Conservation (phyloP, 2,113 vertebrate genomes). For the Oostethus manadensis region DNA sequence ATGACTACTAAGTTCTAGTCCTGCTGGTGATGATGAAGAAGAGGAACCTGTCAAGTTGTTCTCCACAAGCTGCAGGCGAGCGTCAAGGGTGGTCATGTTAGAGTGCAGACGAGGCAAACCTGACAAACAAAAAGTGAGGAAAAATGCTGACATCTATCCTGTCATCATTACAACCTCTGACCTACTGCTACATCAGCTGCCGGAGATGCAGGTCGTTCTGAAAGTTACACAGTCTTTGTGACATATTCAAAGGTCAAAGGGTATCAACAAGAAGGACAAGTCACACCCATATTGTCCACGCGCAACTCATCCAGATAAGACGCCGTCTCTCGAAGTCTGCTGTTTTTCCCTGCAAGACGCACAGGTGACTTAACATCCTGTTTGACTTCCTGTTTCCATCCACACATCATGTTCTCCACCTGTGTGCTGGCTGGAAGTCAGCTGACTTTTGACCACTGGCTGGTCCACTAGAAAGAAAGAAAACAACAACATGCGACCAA, state of each 20-base stretch:
- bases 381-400: too few species aligned
- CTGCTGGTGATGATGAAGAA: too few species aligned
- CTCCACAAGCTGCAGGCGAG: neutral
- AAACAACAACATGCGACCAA: neutral
- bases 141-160: too few species aligned
- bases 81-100: neutral
- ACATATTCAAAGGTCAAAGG: neutral
- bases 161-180: neutral
- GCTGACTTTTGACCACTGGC: neutral
- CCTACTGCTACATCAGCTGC: too few species aligned
- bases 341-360: neutral
- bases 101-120: neutral
- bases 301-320: neutral
- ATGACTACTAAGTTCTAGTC: too few species aligned
- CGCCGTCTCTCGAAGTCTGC: neutral
- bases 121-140: neutral
- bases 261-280: neutral
- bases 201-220: too few species aligned
- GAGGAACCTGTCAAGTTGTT: too few species aligned
- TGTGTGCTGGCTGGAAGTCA: slow-evolving; percentile 14
- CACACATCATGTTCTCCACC: slow-evolving; percentile 7
- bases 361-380: neutral
- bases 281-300: neutral
- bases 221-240: too few species aligned
- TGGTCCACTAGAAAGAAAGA: slow-evolving; percentile 17